These are phyloP conservation scores for Gonatopus flavifemur DNA, from an alignment of 1,140 invertebrate species.

Conservation along the genomic window DNA sequence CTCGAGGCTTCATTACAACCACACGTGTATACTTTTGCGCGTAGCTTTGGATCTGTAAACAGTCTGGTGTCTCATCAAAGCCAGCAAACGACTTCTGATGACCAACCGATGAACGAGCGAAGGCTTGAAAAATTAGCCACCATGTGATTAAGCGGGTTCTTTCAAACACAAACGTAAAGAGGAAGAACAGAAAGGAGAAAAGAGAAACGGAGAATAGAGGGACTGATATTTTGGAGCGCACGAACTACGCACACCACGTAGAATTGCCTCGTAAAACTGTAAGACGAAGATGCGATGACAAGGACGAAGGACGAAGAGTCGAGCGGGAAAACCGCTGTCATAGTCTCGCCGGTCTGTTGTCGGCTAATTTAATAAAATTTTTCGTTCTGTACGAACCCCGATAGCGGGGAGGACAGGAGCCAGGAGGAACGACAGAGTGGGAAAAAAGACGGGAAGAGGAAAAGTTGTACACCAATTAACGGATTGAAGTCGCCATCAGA, in stretches of 20 bases:
- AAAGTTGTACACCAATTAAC: conserved; percentile 50
- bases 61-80: too few species aligned
- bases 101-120: conserved; percentile 2
- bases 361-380: conserved; percentile 38
- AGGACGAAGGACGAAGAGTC: conserved; percentile 13
- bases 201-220: neutral
- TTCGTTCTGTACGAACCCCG: conserved; percentile 9
- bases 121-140: conserved; percentile 38
- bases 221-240: too few species aligned
- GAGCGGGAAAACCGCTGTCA: neutral
- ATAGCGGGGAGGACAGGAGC: neutral
- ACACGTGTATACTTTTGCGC: too few species aligned
- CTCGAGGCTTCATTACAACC: too few species aligned
- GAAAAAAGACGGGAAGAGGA: conserved; percentile 15
- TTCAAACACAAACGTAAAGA: conserved; percentile 26
- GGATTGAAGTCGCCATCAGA: conserved; percentile 45
- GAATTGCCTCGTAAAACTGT: too few species aligned
- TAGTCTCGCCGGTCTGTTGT: conserved; percentile 8
- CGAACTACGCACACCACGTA: too few species aligned
- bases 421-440: neutral
- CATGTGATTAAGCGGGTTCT: conserved; percentile 29
- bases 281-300: conserved; percentile 25
- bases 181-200: conserved; percentile 7
- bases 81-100: neutral
- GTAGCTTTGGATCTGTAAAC: too few species aligned